Base-by-base conservation (phyloP, 2,888 invertebrate species). In the Mantis religiosa region DNA sequence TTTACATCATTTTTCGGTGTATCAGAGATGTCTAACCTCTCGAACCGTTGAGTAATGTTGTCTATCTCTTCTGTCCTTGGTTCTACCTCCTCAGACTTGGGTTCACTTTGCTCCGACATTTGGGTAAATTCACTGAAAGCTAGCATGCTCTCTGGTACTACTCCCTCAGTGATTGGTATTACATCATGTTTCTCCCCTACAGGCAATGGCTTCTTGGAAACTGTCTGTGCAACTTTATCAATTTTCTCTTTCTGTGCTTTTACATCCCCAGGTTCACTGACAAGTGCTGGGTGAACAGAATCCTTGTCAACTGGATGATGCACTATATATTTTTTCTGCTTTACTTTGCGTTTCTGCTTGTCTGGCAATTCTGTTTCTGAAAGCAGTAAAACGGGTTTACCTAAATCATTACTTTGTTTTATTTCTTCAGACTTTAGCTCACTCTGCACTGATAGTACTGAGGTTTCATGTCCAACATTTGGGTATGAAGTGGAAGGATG, bases 281-380 rank as follows among this genome's bases (percentile, higher is more conserved):
- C 9, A 84, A 82, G 30, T 84, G 82, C 27, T 84, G 83, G 14
- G 71, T 82, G 0, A 25, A 41, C n/a, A 28, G n/a, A 9, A 82
- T 87, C 41, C 20, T 91, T 90, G 92, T 92, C 8, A 93, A 91
- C 86, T 92, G 92, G 95, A 91, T 95, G 95, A 93, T 97, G 96
- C 92, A 96, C 96, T 71, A 95, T 94, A 20, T 96, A 94, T 93
- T 97, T 96, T 6, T 96, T 94, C 92, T 97, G 97, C 92, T 98
- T 97, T 84, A 97, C 94, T 0, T 97, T 93, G 93, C 98, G 97
- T 93, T 98, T 98, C 54, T 71, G 54, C 6, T 20, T 20, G 20
- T 6, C 54, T 6, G 20, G 54, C 20, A 71, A 71, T 25, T 71
- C 20, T 14, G 20, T 3, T 25, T 71, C 28, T 85, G 34, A n/a